Conservation (phyloP, 2,888 invertebrate genomes). For the Busseola fusca region DNA sequence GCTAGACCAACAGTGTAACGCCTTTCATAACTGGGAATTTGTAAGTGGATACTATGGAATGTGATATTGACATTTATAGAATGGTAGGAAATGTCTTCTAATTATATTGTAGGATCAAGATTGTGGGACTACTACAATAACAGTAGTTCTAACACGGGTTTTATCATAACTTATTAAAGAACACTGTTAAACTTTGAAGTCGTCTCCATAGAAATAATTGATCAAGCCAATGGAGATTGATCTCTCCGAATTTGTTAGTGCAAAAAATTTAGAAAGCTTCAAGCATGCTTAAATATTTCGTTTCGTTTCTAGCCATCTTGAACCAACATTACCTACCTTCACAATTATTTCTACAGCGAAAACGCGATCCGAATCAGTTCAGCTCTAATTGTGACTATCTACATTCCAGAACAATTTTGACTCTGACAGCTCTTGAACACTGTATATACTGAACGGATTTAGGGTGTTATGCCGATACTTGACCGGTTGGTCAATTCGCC, state of each 20-base stretch:
- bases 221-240: not conserved
- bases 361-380: too few species aligned
- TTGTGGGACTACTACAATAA: conserved; percentile 12
- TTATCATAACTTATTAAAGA: not conserved
- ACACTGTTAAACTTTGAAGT: not conserved
- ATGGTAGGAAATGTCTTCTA: conserved; percentile 28
- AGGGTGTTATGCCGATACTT: too few species aligned
- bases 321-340: not conserved
- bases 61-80: conserved; percentile 55
- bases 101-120: conserved; percentile 13
- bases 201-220: not conserved
- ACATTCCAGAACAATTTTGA: not conserved
- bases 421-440: not conserved
- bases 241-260: not conserved
- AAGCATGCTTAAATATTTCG: not conserved
- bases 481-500: not conserved
- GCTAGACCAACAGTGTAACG: conserved; percentile 64
- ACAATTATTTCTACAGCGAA: not conserved
- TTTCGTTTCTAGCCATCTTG: not conserved
- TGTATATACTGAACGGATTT: not conserved
- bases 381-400: not conserved
- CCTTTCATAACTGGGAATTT: conserved; percentile 61
- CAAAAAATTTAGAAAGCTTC: not conserved
- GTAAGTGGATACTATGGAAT: conserved; percentile 60
- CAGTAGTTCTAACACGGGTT: not conserved